phyloP scores from a whole-genome alignment of 2,113 vertebrate species.

The Amphiprion ocellaris region DNA sequence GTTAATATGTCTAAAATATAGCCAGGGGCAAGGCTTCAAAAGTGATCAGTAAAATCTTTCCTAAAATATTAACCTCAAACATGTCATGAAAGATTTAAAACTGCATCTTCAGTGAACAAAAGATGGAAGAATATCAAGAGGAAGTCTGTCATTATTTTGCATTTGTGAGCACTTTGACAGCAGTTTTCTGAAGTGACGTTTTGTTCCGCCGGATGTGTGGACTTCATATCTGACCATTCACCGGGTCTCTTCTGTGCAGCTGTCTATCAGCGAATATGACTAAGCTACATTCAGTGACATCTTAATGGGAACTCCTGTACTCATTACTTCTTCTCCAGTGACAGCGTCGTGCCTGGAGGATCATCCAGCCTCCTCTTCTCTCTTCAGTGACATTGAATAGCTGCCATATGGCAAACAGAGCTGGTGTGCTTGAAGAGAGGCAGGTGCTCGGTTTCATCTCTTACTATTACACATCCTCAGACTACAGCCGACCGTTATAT shows the following conservation, averaged over 20 bases:
- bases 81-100: background rate
- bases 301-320: conserved; percentile 60
- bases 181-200: background rate
- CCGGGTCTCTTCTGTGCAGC: conserved; percentile 21
- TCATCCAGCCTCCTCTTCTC: conserved; percentile 38
- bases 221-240: background rate
- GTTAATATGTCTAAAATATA: too few species aligned
- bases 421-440: conserved; percentile 12
- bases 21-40: too few species aligned
- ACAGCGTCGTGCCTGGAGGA: conserved; percentile 60
- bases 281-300: conserved; percentile 59
- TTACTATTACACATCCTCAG: background rate
- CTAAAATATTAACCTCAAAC: too few species aligned
- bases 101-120: background rate
- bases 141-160: background rate
- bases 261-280: conserved; percentile 44
- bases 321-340: conserved; percentile 72
- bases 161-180: too few species aligned
- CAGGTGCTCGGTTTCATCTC: conserved; percentile 31
- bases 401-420: conserved; percentile 56
- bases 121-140: background rate
- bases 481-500: background rate
- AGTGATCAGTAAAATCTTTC: too few species aligned
- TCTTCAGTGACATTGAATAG: conserved; percentile 43
- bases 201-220: background rate